Conservation (phyloP, 2,888 invertebrate genomes). For the Timema podura region DNA sequence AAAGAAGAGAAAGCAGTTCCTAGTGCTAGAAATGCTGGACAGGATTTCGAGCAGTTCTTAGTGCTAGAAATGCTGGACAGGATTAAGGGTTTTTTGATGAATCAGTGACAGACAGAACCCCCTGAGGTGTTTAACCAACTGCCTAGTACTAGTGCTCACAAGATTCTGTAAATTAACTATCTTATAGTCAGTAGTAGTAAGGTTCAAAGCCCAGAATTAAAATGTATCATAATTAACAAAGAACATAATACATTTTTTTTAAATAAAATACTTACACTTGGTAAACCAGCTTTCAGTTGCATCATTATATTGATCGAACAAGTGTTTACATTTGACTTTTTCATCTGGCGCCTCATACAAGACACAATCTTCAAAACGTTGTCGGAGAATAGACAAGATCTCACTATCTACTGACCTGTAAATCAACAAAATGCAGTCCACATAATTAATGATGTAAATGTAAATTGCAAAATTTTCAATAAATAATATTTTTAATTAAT, state of each 20-base stretch:
- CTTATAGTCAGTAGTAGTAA: too few relatives aligned
- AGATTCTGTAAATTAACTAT: too few relatives aligned
- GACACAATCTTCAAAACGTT: constrained; percentile 81
- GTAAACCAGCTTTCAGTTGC: constrained; percentile 85
- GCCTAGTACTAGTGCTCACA: too few relatives aligned
- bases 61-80: too few relatives aligned
- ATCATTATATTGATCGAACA: constrained; percentile 68
- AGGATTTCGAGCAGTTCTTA: too few relatives aligned
- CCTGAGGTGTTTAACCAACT: too few relatives aligned
- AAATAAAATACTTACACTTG: constrained; percentile 76
- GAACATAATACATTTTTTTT: neutral
- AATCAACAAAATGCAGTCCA: constrained; percentile 25
- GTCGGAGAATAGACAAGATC: constrained; percentile 75
- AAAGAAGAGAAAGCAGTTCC: too few relatives aligned
- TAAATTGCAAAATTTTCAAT: neutral
- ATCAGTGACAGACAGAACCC: too few relatives aligned
- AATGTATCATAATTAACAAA: constrained; percentile 9
- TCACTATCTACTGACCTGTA: constrained; percentile 76
- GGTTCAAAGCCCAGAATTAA: too few relatives aligned
- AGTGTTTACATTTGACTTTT: constrained; percentile 58
- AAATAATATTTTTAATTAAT: neutral
- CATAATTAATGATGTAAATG: neutral
- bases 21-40: too few relatives aligned
- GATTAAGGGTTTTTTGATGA: too few relatives aligned
- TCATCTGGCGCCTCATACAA: constrained; percentile 71